These are phyloP conservation scores for Anthonomus grandis DNA, from an alignment of 1,140 invertebrate genomes.

Conservation along the genomic window DNA sequence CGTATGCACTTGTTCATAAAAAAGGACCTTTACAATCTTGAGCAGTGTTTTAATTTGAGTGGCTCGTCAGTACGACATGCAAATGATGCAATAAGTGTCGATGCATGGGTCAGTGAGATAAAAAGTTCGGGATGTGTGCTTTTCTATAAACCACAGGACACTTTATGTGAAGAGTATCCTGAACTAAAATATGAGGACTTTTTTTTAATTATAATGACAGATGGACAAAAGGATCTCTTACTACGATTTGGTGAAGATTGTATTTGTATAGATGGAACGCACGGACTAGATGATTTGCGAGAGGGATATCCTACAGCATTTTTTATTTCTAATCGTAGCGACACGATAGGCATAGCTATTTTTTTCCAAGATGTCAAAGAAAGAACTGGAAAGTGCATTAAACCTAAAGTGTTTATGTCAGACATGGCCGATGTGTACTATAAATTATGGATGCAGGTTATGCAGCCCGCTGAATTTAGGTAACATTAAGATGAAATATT, in stretches of 20 bases:
- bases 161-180: not conserved
- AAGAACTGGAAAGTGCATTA: slow-evolving; percentile 11
- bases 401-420: slow-evolving; percentile 23
- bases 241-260: slow-evolving; percentile 13
- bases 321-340: slow-evolving; percentile 5
- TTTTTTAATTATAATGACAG: slow-evolving; percentile 7
- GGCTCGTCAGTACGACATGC: not conserved
- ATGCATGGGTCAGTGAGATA: slow-evolving; percentile 7
- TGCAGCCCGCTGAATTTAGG: slow-evolving; percentile 14
- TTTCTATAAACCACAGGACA: slow-evolving; percentile 9
- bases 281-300: slow-evolving; percentile 18
- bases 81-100: slow-evolving; percentile 7
- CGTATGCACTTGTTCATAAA: slow-evolving; percentile 20
- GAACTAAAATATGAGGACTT: slow-evolving; percentile 5
- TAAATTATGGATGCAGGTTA: slow-evolving; percentile 23
- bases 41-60: slow-evolving; percentile 1
- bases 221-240: slow-evolving; percentile 8
- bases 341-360: slow-evolving; percentile 16
- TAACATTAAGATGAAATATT: no score
- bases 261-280: slow-evolving; percentile 23
- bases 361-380: slow-evolving; percentile 24
- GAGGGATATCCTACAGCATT: slow-evolving; percentile 19
- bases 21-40: slow-evolving; percentile 27
- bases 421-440: slow-evolving; percentile 22
- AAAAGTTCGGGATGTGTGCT: not conserved